Percentiles rank a stretch among this genome's conserved stretches.
phyloP scores from a whole-genome alignment of 1,140 invertebrate species.

The Choristoneura fumiferana region DNA sequence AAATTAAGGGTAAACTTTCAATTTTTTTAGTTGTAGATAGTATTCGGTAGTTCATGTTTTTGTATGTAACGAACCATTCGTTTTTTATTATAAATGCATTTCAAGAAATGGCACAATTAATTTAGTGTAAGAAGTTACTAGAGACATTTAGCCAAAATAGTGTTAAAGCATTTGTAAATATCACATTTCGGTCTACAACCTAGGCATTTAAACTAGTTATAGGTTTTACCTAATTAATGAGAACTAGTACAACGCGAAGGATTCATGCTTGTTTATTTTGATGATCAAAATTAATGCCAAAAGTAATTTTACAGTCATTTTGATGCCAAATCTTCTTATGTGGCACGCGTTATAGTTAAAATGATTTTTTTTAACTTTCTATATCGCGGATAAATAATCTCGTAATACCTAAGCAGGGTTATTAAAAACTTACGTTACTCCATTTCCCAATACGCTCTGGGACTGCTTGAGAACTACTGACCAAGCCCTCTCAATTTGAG shows the following conservation, averaged over 20 bases:
- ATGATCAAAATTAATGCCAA: neutral
- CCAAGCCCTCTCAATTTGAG: no score
- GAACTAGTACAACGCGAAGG: conserved; percentile 61
- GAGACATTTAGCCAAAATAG: conserved; percentile 76
- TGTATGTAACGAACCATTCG: conserved; percentile 23
- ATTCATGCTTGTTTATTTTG: conserved; percentile 35
- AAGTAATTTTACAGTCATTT: conserved; percentile 9
- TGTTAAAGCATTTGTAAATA: conserved; percentile 71
- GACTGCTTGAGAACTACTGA: no score
- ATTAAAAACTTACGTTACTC: no score
- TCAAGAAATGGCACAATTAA: conserved; percentile 66
- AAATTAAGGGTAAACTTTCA: conserved; percentile 51
- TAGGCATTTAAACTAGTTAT: conserved; percentile 50
- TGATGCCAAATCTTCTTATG: conserved; percentile 1
- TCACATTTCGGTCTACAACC: conserved; percentile 58
- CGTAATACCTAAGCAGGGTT: no score
- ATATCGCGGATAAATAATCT: no score
- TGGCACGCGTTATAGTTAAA: neutral
- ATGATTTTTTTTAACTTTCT: no score
- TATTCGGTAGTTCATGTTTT: conserved; percentile 26
- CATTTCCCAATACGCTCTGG: no score
- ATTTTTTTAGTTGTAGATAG: conserved; percentile 60
- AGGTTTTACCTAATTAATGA: conserved; percentile 58
- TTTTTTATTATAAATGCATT: conserved; percentile 37
- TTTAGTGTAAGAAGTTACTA: conserved; percentile 69